Evolutionary conservation across 2,797 vertebrate genomes (phyloP).

Genomic region (Danio choprae): DNA sequence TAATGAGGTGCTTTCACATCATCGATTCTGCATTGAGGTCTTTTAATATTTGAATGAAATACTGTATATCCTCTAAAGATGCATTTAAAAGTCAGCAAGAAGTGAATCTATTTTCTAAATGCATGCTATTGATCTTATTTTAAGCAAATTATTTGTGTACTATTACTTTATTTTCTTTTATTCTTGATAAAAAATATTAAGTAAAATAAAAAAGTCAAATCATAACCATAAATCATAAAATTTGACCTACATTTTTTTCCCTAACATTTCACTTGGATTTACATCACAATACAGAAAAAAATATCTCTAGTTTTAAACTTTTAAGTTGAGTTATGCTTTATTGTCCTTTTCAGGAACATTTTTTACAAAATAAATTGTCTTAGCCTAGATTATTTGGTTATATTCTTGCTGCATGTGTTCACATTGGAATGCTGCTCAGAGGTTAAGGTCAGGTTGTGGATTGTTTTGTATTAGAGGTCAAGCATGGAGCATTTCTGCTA

Average conservation of each 20-base stretch:
- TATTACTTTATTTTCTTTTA: too few relatives aligned
- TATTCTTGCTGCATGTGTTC: not conserved
- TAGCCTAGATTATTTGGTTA: not conserved
- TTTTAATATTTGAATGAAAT: not conserved
- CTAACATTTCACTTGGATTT: not conserved
- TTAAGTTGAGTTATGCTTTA: too few relatives aligned
- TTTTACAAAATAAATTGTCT: too few relatives aligned
- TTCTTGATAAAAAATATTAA: too few relatives aligned
- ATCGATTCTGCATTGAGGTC: not conserved
- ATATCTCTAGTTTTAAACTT: not conserved
- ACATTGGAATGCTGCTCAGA: conserved; percentile 12
- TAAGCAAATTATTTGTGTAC: too few relatives aligned
- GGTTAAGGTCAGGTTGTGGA: conserved; percentile 15
- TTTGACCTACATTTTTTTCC: not conserved
- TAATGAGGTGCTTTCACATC: not conserved
- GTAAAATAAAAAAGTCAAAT: too few relatives aligned
- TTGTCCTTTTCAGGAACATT: too few relatives aligned
- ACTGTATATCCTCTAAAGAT: not conserved
- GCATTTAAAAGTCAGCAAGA: not conserved
- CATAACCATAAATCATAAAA: not conserved
- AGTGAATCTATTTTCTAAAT: not conserved
- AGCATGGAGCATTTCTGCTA: not conserved
- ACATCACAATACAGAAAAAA: not conserved
- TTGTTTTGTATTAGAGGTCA: not conserved
- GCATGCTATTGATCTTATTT: too few relatives aligned